Evolutionary conservation across 2,113 vertebrate species (phyloP).

Genomic region (Cariama cristata): DNA sequence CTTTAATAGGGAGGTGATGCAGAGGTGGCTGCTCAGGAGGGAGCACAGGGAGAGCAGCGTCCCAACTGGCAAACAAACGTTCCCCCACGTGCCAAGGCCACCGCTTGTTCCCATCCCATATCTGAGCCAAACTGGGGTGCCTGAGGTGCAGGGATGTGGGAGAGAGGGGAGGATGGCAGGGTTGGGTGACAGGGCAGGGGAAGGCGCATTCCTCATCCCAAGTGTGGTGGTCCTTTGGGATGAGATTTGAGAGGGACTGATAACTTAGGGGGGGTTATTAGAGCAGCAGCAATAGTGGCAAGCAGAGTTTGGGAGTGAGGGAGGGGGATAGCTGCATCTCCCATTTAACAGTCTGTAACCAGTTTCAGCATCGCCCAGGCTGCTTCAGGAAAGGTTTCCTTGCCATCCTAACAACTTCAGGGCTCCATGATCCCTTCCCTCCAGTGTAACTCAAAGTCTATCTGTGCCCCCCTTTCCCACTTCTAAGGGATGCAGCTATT

Average conservation of each 20-base stretch:
- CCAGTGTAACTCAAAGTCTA: not conserved
- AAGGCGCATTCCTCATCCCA: not conserved
- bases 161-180: not conserved
- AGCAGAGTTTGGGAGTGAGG: not conserved
- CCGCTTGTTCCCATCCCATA: rapidly evolving
- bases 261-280: not conserved
- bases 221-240: not conserved
- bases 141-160: not conserved
- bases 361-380: not conserved
- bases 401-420: not conserved
- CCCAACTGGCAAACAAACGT: not conserved
- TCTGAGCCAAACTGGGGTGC: not conserved
- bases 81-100: rapidly evolving
- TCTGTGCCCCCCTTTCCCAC: not conserved
- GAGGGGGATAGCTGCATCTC: not conserved
- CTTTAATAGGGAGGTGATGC: rapidly evolving
- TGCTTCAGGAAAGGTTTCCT: not conserved
- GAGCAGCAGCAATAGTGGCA: not conserved
- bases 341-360: not conserved
- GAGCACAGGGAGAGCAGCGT: rapidly evolving
- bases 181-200: rapidly evolving
- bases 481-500: conserved; percentile 39
- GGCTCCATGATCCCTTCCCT: not conserved
- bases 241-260: not conserved
- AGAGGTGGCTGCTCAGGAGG: not conserved